Conservation (phyloP, 2,888 invertebrate genomes). For the Tuta absoluta region DNA sequence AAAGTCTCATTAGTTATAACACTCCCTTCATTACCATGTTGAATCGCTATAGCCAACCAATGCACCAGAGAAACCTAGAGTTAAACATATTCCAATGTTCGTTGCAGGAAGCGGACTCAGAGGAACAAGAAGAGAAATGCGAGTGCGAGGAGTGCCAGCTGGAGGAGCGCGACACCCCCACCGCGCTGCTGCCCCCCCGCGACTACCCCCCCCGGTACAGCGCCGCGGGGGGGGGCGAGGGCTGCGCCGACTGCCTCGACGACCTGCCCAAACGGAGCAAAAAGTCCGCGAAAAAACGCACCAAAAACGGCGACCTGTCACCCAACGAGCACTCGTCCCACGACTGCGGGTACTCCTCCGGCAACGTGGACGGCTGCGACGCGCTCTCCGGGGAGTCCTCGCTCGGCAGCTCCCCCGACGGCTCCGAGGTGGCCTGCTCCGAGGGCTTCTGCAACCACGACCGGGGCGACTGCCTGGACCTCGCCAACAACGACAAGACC, state of each 20-base stretch:
- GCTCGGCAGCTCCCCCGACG: slow-evolving; percentile 64
- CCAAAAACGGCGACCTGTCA: slow-evolving; percentile 81
- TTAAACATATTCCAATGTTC: no score
- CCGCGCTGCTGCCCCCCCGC: slow-evolving; percentile 64
- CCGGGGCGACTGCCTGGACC: slow-evolving; percentile 72
- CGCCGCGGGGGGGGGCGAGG: slow-evolving; percentile 54
- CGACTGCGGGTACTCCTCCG: slow-evolving; percentile 95
- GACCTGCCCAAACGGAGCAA: slow-evolving; percentile 66
- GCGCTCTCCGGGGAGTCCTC: slow-evolving; percentile 79
- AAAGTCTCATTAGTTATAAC: no score
- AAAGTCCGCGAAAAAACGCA: slow-evolving; percentile 60
- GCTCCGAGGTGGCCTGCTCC: slow-evolving; percentile 92
- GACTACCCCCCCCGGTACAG: slow-evolving; percentile 45
- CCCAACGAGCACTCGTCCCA: slow-evolving; percentile 87
- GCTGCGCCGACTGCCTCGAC: slow-evolving; percentile 77
- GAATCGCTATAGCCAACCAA: no score
- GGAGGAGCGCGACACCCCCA: slow-evolving; percentile 72
- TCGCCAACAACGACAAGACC: slow-evolving; percentile 65
- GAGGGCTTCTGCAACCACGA: slow-evolving; percentile 93
- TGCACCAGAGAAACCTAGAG: no score
- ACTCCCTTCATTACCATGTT: no score
- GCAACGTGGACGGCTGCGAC: slow-evolving; percentile 86
- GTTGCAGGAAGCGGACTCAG: slow-evolving; percentile 69
- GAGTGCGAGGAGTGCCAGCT: slow-evolving; percentile 73
- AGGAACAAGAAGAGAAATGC: slow-evolving; percentile 77